Conservation (phyloP, 2,888 invertebrate species). For the Cancer borealis region DNA sequence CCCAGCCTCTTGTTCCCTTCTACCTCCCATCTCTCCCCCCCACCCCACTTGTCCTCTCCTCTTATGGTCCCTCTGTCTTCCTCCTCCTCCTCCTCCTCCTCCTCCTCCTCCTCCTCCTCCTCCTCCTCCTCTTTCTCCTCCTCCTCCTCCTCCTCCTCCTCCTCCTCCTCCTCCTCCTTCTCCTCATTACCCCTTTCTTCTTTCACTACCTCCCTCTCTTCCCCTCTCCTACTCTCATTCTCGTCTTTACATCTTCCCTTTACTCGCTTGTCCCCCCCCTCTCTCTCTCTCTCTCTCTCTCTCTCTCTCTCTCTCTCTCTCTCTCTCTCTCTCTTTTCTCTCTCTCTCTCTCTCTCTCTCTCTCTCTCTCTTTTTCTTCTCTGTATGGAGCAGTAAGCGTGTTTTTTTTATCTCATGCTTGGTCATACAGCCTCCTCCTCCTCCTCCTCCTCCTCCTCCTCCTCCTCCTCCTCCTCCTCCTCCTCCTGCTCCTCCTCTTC, state of each 20-base stretch:
- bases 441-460: background rate
- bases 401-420: no score
- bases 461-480: background rate
- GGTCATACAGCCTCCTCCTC: background rate
- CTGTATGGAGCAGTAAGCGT: background rate
- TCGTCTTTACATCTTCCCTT: background rate
- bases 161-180: background rate
- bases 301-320: background rate
- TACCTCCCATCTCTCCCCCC: background rate
- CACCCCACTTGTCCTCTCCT: background rate
- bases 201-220: no score
- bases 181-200: background rate
- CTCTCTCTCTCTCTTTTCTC: background rate
- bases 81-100: background rate
- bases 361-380: conserved; percentile 28
- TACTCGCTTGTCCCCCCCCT: no score
- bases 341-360: conserved; percentile 10
- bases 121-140: background rate
- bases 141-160: background rate
- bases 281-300: background rate
- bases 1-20: background rate
- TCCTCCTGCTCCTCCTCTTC: background rate
- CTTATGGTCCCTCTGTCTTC: background rate
- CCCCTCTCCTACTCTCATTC: background rate
- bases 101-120: background rate